These are phyloP conservation scores for Drosophila nr. perissopoda DNA, from an alignment of 2,888 invertebrate species.

Conservation along the genomic window DNA sequence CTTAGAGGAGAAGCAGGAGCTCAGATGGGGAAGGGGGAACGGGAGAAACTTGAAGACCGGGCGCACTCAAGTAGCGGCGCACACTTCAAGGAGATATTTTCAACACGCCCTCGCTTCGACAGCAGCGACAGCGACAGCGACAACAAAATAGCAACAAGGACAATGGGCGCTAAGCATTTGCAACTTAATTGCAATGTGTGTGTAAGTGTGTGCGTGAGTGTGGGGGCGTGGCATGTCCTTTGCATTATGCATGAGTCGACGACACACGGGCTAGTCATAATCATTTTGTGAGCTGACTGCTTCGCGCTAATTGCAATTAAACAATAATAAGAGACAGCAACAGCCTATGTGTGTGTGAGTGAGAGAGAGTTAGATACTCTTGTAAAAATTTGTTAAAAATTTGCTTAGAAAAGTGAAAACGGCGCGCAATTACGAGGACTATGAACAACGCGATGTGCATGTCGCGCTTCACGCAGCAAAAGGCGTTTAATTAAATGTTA, in stretches of 20 bases:
- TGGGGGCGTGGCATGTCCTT: slow-evolving; percentile 48
- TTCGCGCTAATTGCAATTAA: slow-evolving; percentile 78
- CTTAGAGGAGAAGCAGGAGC: slow-evolving; percentile 8
- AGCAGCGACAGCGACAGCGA: slow-evolving; percentile 46
- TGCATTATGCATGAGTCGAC: slow-evolving; percentile 72
- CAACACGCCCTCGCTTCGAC: slow-evolving; percentile 63
- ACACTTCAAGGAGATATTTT: slow-evolving; percentile 74
- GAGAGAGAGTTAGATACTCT: not conserved
- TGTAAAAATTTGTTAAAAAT: slow-evolving; percentile 46
- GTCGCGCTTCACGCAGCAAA: slow-evolving; percentile 56
- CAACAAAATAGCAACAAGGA: slow-evolving; percentile 64
- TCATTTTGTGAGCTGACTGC: slow-evolving; percentile 68
- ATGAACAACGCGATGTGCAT: slow-evolving; percentile 35
- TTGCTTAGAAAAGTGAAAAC: slow-evolving; percentile 68
- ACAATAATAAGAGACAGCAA: slow-evolving; percentile 61
- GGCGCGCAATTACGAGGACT: slow-evolving; percentile 47
- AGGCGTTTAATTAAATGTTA: slow-evolving; percentile 80
- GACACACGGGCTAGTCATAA: slow-evolving; percentile 62
- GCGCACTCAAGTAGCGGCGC: slow-evolving; percentile 65
- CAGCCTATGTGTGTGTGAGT: not conserved
- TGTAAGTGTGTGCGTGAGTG: slow-evolving; percentile 3
- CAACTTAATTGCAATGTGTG: slow-evolving; percentile 72
- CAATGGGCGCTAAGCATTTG: slow-evolving; percentile 65
- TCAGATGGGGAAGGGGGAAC: not conserved
- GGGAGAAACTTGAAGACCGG: slow-evolving; percentile 26